These are phyloP conservation scores for Jacana jacana DNA, from an alignment of 2,113 vertebrate genomes.

Conservation along the genomic window DNA sequence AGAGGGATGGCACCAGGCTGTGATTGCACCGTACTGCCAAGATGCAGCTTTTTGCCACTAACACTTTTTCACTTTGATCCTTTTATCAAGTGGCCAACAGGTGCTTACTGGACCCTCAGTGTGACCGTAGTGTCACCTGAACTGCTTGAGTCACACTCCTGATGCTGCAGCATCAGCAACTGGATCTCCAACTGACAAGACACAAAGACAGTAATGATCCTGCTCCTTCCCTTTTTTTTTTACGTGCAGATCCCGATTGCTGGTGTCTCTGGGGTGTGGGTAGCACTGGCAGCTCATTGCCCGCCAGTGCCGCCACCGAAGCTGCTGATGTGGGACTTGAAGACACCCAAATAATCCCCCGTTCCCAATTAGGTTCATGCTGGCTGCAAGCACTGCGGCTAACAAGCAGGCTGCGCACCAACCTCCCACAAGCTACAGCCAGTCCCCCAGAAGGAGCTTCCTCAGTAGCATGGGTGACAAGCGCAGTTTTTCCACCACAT, in stretches of 20 bases:
- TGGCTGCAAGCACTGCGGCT: not conserved
- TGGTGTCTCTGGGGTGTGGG: not conserved
- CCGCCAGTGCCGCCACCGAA: accelerated
- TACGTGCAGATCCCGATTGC: not conserved
- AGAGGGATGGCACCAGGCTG: not conserved
- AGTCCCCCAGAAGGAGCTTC: not conserved
- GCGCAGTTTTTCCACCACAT: not conserved
- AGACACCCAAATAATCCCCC: not conserved
- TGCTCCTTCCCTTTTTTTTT: not conserved
- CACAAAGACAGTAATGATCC: not conserved
- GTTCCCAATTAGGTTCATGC: not conserved
- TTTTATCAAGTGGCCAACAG: not conserved
- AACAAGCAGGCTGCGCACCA: not conserved
- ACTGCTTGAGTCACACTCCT: not conserved
- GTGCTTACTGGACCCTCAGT: not conserved
- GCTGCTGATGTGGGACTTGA: not conserved
- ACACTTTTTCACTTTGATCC: not conserved
- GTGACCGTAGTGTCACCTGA: not conserved
- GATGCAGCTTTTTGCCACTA: not conserved
- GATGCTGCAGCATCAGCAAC: not conserved
- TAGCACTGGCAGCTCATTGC: not conserved
- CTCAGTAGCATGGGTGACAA: not conserved
- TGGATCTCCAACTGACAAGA: not conserved
- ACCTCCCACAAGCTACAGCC: not conserved
- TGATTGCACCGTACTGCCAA: not conserved